Evolutionary conservation across 2,888 invertebrate genomes (phyloP), one percentile per base, ranked within the genome.

Genomic region (Ornithoptera alexandrae): DNA sequence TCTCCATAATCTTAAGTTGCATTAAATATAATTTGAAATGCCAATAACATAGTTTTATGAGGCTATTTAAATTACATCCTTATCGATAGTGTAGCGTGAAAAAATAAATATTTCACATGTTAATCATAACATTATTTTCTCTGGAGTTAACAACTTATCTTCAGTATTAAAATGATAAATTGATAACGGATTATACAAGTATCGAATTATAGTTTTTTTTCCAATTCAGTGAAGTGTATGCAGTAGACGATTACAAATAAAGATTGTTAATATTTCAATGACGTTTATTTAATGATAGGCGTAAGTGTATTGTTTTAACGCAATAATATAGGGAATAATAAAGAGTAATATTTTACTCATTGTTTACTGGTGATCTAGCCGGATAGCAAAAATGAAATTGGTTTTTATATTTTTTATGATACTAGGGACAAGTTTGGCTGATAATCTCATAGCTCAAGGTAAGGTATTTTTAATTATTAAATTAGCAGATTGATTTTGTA

Each of bases 391-490:
- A 72, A 89, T 91, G 89, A 87, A 82, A 78, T 79, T 81, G 80
- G 72, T 84, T 63, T 68, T 84, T 73, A 74, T 83, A 65, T 63
- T 84, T 71, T 72, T 84, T 71, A 72, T 84, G 65, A 65, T 87
- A 72, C 70, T 85, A 61, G 73, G 76, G 62, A 75, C 78, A 56
- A 76, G 77, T 71, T 76, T 81, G 66, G 85, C 87, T 42, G 77
- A 73, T 30, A 74, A 78, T 62, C 77, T 87, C 36, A 76, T 89
- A 68, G 80, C 85, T 53, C 73, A 81, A 76, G 89, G 91, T 91
- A 81, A 79, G 81, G 8, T n/a, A 46, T 53, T n/a, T 6, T 53
- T 46, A 12, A 46, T 46, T 53, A 53, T 12, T 17, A 18, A n/a
- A 53, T n/a, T n/a, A 53, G n/a, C 5, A 5, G 15, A 46, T 46